Evolutionary conservation across 2,888 invertebrate genomes (phyloP).

Genomic region (Ormyrus pomaceus): DNA sequence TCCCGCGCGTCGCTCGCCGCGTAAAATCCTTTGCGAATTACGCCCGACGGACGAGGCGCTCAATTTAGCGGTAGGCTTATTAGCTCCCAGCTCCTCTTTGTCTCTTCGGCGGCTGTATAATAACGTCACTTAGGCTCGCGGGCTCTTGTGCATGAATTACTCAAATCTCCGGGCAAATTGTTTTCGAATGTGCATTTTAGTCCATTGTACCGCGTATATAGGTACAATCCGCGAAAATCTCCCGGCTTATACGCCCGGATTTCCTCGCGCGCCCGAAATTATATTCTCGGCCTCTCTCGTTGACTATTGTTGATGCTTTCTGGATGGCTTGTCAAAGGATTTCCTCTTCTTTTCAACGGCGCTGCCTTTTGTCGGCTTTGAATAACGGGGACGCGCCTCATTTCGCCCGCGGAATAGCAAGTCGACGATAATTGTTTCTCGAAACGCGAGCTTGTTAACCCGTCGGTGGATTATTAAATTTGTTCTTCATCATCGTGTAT

Average conservation of each 20-base stretch:
- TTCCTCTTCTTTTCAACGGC: constrained; percentile 1
- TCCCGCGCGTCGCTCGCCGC: neutral
- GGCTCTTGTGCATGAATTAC: constrained; percentile 25
- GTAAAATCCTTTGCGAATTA: neutral
- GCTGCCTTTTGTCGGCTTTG: neutral
- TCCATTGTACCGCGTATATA: constrained; percentile 4
- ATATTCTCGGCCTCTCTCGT: neutral
- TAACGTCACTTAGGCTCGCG: constrained; percentile 12
- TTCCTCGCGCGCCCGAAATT: constrained; percentile 34
- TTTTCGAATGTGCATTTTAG: constrained; percentile 42
- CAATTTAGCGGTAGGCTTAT: neutral
- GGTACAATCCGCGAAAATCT: neutral
- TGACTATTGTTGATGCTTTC: constrained; percentile 40
- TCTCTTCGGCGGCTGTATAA: constrained; percentile 23
- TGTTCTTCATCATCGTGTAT: neutral
- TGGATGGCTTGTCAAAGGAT: constrained; percentile 27
- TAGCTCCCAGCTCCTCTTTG: neutral
- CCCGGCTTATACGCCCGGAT: constrained; percentile 5
- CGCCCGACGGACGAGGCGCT: neutral
- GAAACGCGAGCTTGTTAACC: neutral
- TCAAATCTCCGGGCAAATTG: constrained; percentile 47
- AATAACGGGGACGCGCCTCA: neutral
- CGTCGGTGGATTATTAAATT: neutral
- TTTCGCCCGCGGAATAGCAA: neutral
- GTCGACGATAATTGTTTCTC: neutral